Percentiles rank a stretch among this genome's conserved stretches.
Conservation (phyloP, 2,113 vertebrate genomes). For the Gasterosteus aculeatus region DNA sequence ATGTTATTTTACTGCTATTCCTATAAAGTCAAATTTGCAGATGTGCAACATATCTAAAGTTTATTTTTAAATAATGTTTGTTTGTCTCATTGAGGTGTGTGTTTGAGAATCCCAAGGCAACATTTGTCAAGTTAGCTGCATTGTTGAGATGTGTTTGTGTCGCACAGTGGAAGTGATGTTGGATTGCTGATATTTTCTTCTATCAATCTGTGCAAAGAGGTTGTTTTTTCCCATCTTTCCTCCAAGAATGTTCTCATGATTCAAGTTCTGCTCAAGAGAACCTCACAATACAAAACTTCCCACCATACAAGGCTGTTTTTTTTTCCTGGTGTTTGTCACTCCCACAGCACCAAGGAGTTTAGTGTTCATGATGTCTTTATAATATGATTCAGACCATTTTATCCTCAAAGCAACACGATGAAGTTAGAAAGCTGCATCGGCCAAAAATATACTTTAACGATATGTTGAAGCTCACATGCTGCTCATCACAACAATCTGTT, state of each 20-base stretch:
- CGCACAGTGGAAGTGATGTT: constrained; percentile 48
- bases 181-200: constrained; percentile 58
- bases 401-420: constrained; percentile 19
- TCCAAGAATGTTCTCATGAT: constrained; percentile 53
- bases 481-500: constrained; percentile 47
- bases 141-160: constrained; percentile 44
- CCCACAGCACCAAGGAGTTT: constrained; percentile 16
- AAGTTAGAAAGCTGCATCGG: constrained; percentile 23
- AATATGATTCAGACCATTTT: constrained; percentile 25
- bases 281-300: constrained; percentile 50
- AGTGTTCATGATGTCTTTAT: constrained; percentile 29
- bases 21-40: constrained; percentile 80
- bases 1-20: constrained; percentile 84
- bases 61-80: constrained; percentile 76
- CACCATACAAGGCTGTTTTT: constrained; percentile 45
- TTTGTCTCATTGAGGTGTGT: constrained; percentile 68
- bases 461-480: constrained; percentile 28
- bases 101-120: constrained; percentile 58
- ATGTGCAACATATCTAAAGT: constrained; percentile 76
- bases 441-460: constrained; percentile 44
- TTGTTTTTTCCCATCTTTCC: constrained; percentile 39
- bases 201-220: constrained; percentile 50
- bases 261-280: constrained; percentile 57
- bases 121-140: constrained; percentile 31
- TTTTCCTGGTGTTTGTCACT: constrained; percentile 29